Evolutionary conservation across 2,113 vertebrate genomes (phyloP), one percentile per base, ranked within the genome.

Genomic region (Phaethornis superciliosus): DNA sequence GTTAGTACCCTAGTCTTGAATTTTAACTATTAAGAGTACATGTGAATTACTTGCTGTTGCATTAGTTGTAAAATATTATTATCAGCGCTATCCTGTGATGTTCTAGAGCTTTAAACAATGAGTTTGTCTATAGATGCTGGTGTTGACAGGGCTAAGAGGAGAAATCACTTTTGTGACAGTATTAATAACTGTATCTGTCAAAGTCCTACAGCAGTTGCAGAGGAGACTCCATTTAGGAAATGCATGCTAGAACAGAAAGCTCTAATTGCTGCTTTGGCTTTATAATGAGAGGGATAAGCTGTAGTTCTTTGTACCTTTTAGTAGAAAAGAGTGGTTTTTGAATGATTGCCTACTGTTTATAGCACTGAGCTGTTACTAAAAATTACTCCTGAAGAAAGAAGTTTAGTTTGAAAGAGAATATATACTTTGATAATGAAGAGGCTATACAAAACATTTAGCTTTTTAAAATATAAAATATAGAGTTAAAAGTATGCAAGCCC

Each of bases 21-120:
- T 82, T 96, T 94, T 93, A 95, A 90, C 82, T 96, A 42, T 94
- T 93, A 90, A 81, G 87, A 77, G 83, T 89, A 95, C 82, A 68
- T 84, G 94, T 93, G 90, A 91, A 67, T 88, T 90, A 71, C 26
- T 86, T 72, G 93, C 58, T 92, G 88, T 95, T 94, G 93, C 93
- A 72, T 95, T 96, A 95, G 93, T 72, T 90, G 90, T 96, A 83
- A 91, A 91, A 78, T 94, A 95, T 88, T 72, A 88, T 1, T 92
- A 94, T 93, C 46, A 28, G 72, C 93, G 71, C 63, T 78, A 47
- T 92, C 94, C 74, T 94, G 88, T 89, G 89, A 81, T 72, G 94
- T 93, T 65, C 77, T 95, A 88, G 76, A 93, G 88, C 94, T 95
- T 94, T 85, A 75, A 92, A 75, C 72, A 67, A 47, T 77, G 56